These are phyloP conservation scores for Lepidothrix coronata DNA, from an alignment of 2,113 vertebrate genomes.

Conservation along the genomic window DNA sequence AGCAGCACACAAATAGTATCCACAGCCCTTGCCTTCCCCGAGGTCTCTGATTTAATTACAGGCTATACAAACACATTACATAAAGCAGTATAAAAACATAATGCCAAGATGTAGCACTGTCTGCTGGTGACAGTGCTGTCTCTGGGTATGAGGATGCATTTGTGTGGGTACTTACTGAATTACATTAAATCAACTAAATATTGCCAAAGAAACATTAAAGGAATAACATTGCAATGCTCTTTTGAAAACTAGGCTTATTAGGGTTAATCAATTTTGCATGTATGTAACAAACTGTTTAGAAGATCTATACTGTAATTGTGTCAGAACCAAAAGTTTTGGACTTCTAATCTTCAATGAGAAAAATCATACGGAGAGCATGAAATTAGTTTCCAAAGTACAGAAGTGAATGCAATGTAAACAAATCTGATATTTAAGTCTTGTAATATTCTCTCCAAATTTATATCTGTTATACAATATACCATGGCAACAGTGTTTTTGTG, in stretches of 20 bases:
- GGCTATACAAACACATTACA: not conserved
- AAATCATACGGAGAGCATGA: slow-evolving; percentile 4
- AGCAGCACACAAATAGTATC: not conserved
- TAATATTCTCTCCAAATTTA: not conserved
- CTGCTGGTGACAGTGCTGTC: not conserved
- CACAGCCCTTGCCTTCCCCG: not conserved
- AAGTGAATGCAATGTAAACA: not conserved
- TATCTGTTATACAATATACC: not conserved
- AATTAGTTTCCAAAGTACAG: not conserved
- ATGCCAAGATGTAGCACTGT: not conserved
- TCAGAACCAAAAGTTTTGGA: not conserved
- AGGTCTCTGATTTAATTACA: not conserved
- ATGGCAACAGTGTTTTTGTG: slow-evolving; percentile 6
- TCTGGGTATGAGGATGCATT: not conserved
- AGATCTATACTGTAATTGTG: slow-evolving; percentile 34
- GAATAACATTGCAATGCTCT: not conserved
- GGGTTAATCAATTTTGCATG: not conserved
- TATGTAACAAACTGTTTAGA: not conserved
- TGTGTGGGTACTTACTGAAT: not conserved
- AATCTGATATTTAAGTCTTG: not conserved
- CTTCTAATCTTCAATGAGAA: not conserved
- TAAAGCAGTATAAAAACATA: not conserved
- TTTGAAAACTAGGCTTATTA: not conserved
- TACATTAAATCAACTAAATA: not conserved
- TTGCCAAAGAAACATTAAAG: not conserved